Base-by-base conservation (phyloP, 2,113 vertebrate species). In the Cranoglanis bouderius region DNA sequence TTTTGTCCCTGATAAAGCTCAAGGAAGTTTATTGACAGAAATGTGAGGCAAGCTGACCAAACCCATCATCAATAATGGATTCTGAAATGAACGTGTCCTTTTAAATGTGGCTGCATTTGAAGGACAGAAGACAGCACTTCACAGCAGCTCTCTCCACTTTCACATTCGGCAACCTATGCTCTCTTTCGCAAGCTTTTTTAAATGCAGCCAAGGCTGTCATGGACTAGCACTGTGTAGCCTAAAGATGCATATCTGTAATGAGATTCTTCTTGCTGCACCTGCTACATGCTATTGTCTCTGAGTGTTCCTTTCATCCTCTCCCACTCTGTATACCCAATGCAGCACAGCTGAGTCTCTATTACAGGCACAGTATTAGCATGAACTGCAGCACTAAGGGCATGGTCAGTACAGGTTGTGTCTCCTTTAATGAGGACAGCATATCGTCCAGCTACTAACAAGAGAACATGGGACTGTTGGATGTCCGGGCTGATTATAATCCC, bases 241-340 rank as follows among this genome's bases (percentile, higher is more conserved):
- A 92, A 87, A 89, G 91, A 92, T 87, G 13, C 19, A 90, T 88
- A 81, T 91, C 92, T 86, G 89, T 94, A 94, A 95, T 94, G 91
- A 94, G 94, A 92, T 94, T 88, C 74, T 92, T 84, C 85, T 89
- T 24, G 21, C 87, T 63, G 90, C 93, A 95, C 94, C 93, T 95
- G 93, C 93, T 93, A 90, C 93, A 90, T 81, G 81, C 82, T 82
- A 80, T 70, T 81, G 43, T 84, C 85, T 82, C 75, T 6, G 6
- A 82, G 18, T 29, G 26, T 59, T 82, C 49, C 57, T 49, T 84
- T 84, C 16, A 84, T 84, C 46, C 26, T 46, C 32, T 65, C 14
- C 5, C 43, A 70, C 49, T 61, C 84, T 72, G 29, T 32, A 85
- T 26, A 40, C 29, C 46, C 82, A 67, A 18, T 1, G 10, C 18